phyloP scores from a whole-genome alignment of 2,797 vertebrate species.

The Leptodactylus fallax region DNA sequence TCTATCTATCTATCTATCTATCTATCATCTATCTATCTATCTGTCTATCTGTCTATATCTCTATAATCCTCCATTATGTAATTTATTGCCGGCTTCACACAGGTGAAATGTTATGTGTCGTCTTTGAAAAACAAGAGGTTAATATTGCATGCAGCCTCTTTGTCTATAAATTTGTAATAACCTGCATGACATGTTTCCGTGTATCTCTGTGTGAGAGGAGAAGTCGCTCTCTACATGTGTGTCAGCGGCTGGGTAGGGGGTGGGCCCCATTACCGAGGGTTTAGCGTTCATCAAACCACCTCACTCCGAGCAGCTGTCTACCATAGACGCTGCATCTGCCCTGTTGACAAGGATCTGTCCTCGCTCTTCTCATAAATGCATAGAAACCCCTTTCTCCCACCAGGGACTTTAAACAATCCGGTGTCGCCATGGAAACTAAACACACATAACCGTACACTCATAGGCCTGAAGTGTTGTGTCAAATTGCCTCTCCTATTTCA shows the following conservation, averaged over 20 bases:
- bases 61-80: neutral
- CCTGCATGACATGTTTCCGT: neutral
- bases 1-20: too few relatives aligned
- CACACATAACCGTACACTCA: slow-evolving; percentile 10
- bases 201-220: slow-evolving; percentile 6
- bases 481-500: slow-evolving; percentile 25
- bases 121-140: slow-evolving; percentile 18
- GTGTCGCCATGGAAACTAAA: slow-evolving; percentile 48
- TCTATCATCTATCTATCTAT: too few relatives aligned
- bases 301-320: neutral
- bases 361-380: slow-evolving; percentile 38
- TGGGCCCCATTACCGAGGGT: neutral
- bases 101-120: neutral
- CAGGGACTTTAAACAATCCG: slow-evolving; percentile 34
- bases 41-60: too few relatives aligned
- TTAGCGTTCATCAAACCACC: neutral
- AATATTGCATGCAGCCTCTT: neutral
- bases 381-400: slow-evolving; percentile 23
- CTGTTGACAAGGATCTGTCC: slow-evolving; percentile 41
- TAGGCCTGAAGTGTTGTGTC: slow-evolving; percentile 17
- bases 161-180: neutral
- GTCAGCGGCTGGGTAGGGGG: neutral
- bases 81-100: neutral
- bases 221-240: neutral
- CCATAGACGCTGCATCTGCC: neutral